Base-by-base conservation (phyloP, 2,113 vertebrate species). In the Panthera uncia region DNA sequence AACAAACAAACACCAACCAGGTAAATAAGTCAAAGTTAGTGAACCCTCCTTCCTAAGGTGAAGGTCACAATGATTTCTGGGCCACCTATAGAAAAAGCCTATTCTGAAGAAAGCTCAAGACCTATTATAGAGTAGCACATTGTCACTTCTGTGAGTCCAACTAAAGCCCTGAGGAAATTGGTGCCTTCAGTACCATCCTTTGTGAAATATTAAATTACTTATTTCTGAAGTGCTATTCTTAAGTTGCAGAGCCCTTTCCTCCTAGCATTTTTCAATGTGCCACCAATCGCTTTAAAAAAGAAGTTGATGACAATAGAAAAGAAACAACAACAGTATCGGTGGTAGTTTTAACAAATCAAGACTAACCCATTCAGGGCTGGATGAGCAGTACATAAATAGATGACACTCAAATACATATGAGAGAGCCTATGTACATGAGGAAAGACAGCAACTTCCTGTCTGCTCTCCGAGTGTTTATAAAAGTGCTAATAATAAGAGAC, bases 201-300 rank as follows among this genome's bases (percentile, higher is more conserved):
- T 94, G 96, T 95, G 96, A 97, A 95, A 89, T 97, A 93, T 91
- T 95, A 87, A 97, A 97, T 97, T 18, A 63, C 50, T 96, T 91
- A 89, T 36, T 87, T 95, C 4, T 91, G 95, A 86, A 98, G 68
- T 96, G 52, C 63, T 94, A 81, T 96, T 96, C 94, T 91, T 97
- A 81, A 97, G 86, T 96, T 81, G 81, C 93, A 97, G 95, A 97
- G 95, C 90, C 94, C 94, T 97, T 98, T 96, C 87, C 78, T 94
- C 82, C 92, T 96, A 98, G 92, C 52, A 92, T 98, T 94, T 90
- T 52, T 98, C 94, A 97, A 76, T 96, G 61, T 97, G 88, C 74
- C 85, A 96, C 78, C 96, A 94, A 98, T 86, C 95, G 84, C 88
- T 97, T 97, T 94, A 33, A 79, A 97, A 97, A 87, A 52, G 69